Conservation (phyloP, 2,888 invertebrate species). For the Gastracanthus pulcherrimus region DNA sequence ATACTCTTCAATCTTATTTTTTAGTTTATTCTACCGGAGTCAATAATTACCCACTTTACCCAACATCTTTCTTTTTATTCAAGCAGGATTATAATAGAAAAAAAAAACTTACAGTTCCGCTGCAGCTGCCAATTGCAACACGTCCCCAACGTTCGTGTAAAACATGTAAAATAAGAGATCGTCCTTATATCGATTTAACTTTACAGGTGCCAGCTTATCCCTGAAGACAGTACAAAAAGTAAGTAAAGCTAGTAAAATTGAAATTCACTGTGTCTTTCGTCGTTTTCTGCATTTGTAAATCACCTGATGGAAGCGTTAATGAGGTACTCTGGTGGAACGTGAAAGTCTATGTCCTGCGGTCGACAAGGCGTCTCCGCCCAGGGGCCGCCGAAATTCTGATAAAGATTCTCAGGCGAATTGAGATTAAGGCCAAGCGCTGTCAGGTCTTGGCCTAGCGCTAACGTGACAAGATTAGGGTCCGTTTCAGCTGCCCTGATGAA, state of each 20-base stretch:
- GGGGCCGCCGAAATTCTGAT: slow-evolving; percentile 99
- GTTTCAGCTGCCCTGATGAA: slow-evolving; percentile 99
- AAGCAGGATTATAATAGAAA: not conserved
- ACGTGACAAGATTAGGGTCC: slow-evolving; percentile 96
- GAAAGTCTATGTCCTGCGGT: slow-evolving; percentile 99
- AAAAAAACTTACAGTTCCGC: slow-evolving; percentile 91
- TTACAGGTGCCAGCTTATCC: slow-evolving; percentile 96
- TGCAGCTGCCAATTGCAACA: slow-evolving; percentile 98
- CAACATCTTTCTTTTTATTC: not conserved
- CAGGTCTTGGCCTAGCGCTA: slow-evolving; percentile 98
- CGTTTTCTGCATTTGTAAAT: not conserved
- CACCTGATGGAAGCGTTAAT: slow-evolving; percentile 95
- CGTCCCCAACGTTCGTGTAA: slow-evolving; percentile 99
- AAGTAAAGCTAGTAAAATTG: not conserved
- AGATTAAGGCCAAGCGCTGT: slow-evolving; percentile 98
- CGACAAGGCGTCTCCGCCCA: slow-evolving; percentile 99
- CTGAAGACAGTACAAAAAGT: slow-evolving; percentile 77
- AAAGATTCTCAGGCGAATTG: slow-evolving; percentile 98
- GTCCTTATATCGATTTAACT: slow-evolving; percentile 98
- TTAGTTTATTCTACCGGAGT: too few relatives aligned
- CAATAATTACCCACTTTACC: too few relatives aligned
- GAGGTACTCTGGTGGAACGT: slow-evolving; percentile 98
- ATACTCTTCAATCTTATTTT: too few relatives aligned
- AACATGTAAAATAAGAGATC: slow-evolving; percentile 99
- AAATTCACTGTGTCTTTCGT: not conserved